Evolutionary conservation across 64 coral and sea anemone species (phyloP), one percentile per base, ranked within the genome.

Genomic region (Stichodactyla helianthus): DNA sequence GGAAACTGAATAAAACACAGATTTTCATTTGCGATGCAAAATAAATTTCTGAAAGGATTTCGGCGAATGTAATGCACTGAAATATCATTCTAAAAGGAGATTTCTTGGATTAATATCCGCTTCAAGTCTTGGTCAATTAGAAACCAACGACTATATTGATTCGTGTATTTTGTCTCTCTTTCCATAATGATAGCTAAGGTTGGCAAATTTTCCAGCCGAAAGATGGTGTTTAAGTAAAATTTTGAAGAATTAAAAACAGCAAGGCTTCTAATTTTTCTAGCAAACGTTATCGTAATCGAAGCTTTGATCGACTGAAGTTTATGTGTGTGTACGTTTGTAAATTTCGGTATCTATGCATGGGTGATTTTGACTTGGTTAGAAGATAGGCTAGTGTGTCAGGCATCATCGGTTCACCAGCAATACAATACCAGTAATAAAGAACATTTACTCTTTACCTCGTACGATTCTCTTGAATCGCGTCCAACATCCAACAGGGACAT

Each of bases 401-500:
- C 68, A 27, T 23, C 25, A 74, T 13, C 26, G 25, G 4, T 74
- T 26, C 5, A 10, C 22, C 11, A 27, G 10, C 26, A 74, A 74
- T 26, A 74, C 25, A 65, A 31, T 26, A 8, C 2, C 2, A 74
- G 7, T 74, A 6, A 26, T 31, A 31, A 13, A 31, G 22, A 31
- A 31, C 22, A 31, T 5, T 7, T 20, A 65, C 74, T 74, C 23
- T 23, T 74, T 88, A 99, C 97, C 91, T 87, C 97, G 88, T 60
- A 99, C 82, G 57, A 99, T 99, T 54, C 97, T 86, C 57, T 99
- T 99, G 71, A 99, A 95, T 51, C 97, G 88, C 17, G 90, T 95
- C 93, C 97, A 91, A 67, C 90, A 95, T 83, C 97, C 97, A 62
- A 99, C 97, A 53, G 97, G 97, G 1, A 93, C 97, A 59, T 99